Evolutionary conservation across 2,113 vertebrate genomes (phyloP), one percentile per base, ranked within the genome.

Genomic region (Collichthys lucidus): DNA sequence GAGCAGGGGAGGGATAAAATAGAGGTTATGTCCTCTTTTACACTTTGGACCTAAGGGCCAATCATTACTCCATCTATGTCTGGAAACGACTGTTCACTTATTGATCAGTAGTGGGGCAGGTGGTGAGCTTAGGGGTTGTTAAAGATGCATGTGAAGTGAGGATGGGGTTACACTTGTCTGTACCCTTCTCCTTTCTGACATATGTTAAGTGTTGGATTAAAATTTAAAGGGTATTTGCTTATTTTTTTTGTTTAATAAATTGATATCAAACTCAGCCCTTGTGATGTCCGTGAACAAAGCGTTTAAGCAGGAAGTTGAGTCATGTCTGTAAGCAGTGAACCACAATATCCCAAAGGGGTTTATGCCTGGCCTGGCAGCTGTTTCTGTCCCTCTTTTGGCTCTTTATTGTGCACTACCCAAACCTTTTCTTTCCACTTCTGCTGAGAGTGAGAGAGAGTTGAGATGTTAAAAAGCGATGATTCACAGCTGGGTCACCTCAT

Each of bases 81-180:
- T 88, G 69, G 56, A 87, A 85, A 83, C 77, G 74, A 50, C 65
- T 8, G 0, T 75, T 86, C 47, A 55, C 65, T 67, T 90, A 91
- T 92, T 93, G 90, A 92, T 93, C 83, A 24, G 47, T 6, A 11
- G 15, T 35, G 85, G 42, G 64, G 73, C 90, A 90, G 91, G 74
- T 92, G 88, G 88, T 78, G 77, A 77, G 74, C 61, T 81, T 17
- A 64, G 80, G 66, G 71, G 53, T 79, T 86, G 72, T 92, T 85
- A 90, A 92, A 91, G 76, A 93, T 90, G 85, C 80, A 91, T 88
- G 76, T 74, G 59, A 15, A 47, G 52, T 70, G 20, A 84, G 74
- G 82, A 87, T 24, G 22, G 40, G 63, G 78, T 88, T 90, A 84
- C 85, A n/a, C 0, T 52, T 63, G 40, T 84, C 77, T 49, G 24